Conservation (phyloP, 1,140 invertebrate species). For the Dreissena polymorpha region DNA sequence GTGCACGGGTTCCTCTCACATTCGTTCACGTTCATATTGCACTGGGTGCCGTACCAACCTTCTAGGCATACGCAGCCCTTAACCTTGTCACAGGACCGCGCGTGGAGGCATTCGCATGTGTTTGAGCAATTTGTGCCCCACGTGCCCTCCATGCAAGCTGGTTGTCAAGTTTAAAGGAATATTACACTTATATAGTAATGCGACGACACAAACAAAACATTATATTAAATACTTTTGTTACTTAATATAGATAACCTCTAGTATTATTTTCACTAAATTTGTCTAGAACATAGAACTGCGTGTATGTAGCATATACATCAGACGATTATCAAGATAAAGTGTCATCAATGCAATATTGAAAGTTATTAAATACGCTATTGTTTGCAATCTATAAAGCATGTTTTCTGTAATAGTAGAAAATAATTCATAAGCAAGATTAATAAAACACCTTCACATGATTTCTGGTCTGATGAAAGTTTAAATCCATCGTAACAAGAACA, state of each 20-base stretch:
- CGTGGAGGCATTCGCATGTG: conserved; percentile 10
- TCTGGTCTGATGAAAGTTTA: conserved; percentile 10
- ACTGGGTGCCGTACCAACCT: conserved; percentile 8
- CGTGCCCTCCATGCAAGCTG: conserved; percentile 13
- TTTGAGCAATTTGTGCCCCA: conserved; percentile 18
- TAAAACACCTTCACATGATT: conserved; percentile 30
- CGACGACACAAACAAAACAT: background rate
- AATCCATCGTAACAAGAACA: conserved; percentile 43
- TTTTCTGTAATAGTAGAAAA: too few relatives aligned
- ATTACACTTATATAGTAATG: background rate
- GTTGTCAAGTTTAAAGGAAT: background rate
- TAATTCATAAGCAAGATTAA: too few relatives aligned
- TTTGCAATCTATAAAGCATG: too few relatives aligned
- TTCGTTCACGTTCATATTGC: conserved; percentile 20
- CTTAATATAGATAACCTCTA: too few relatives aligned
- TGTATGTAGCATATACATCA: too few relatives aligned
- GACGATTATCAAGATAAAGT: too few relatives aligned
- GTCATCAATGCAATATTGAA: too few relatives aligned
- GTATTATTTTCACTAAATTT: too few relatives aligned
- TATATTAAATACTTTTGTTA: too few relatives aligned
- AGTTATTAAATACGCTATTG: too few relatives aligned
- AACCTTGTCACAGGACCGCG: conserved; percentile 16
- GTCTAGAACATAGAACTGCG: too few relatives aligned
- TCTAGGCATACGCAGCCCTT: conserved; percentile 19
- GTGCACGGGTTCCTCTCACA: background rate